phyloP scores from a whole-genome alignment of 2,113 vertebrate species.

The Anhinga rufa region DNA sequence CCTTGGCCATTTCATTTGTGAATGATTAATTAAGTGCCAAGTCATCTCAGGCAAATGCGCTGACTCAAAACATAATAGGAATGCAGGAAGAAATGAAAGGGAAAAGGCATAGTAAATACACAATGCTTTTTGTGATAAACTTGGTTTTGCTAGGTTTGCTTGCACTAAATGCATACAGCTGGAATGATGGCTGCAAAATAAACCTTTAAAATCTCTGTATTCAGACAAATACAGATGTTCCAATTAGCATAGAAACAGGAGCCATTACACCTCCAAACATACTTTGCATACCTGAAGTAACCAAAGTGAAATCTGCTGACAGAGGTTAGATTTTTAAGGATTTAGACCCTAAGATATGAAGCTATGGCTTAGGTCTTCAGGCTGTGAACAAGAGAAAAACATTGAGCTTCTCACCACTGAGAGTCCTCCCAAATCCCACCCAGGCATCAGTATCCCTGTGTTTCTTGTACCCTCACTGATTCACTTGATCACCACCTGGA shows the following conservation, averaged over 20 bases:
- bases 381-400: not conserved
- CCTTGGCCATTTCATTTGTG: not conserved
- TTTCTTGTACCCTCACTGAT: not conserved
- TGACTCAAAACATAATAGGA: not conserved
- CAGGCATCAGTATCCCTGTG: not conserved
- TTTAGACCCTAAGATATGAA: not conserved
- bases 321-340: not conserved
- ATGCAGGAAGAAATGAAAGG: not conserved
- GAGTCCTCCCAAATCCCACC: not conserved
- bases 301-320: not conserved
- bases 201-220: not conserved
- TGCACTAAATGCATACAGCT: not conserved
- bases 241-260: not conserved
- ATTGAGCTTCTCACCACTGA: not conserved
- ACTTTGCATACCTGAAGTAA: not conserved
- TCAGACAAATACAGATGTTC: not conserved
- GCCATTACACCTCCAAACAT: not conserved
- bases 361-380: not conserved
- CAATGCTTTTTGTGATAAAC: not conserved
- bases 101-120: not conserved
- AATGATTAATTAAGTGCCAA: not conserved
- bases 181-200: not conserved
- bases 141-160: not conserved
- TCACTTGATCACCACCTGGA: not conserved
- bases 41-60: not conserved